These are phyloP conservation scores for Bucorvus abyssinicus DNA, from an alignment of 2,797 vertebrate species.

Conservation along the genomic window DNA sequence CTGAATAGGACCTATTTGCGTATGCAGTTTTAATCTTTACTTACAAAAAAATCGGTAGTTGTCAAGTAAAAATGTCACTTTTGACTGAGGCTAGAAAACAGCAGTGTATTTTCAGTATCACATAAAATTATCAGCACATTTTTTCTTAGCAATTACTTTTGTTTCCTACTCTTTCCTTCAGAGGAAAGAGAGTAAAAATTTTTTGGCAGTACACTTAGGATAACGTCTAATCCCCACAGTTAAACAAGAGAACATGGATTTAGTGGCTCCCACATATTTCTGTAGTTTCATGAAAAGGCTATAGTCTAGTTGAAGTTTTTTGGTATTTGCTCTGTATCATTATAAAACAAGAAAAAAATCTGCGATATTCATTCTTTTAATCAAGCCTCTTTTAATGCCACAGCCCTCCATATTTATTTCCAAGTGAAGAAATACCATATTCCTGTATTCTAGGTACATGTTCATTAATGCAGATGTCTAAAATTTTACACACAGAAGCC, in stretches of 20 bases:
- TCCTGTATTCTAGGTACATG: background rate
- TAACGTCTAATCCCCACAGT: background rate
- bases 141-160: background rate
- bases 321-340: background rate
- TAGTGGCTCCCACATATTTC: background rate
- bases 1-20: background rate
- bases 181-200: background rate
- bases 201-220: background rate
- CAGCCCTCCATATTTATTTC: background rate
- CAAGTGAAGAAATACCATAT: background rate
- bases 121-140: background rate
- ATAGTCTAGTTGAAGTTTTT: background rate
- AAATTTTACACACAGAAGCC: background rate
- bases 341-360: background rate
- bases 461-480: background rate
- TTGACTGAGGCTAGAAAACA: background rate
- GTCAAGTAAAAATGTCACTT: background rate
- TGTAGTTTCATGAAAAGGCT: background rate
- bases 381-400: background rate
- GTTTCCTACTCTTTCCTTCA: background rate
- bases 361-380: background rate
- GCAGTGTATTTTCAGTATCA: background rate
- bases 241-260: background rate
- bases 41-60: background rate
- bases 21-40: background rate